A percentile compares a stretch with the other conserved stretches of the same genome.
These are phyloP conservation scores for Chlorops oryzae DNA, from an alignment of 1,140 invertebrate species.

Conservation along the genomic window DNA sequence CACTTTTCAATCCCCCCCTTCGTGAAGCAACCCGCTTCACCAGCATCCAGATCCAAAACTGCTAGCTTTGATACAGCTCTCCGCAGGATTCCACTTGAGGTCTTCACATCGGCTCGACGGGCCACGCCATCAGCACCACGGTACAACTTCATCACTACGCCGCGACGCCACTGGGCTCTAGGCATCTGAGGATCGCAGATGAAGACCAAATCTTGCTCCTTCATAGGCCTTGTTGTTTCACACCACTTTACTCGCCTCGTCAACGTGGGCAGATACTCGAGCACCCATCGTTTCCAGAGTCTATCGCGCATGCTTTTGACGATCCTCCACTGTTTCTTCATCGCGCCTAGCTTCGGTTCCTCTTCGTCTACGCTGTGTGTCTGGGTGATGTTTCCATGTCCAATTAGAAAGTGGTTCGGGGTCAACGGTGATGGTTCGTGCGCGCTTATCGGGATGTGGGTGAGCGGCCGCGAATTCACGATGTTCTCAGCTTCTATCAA, in stretches of 20 bases:
- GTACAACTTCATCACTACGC: background rate
- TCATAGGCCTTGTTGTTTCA: background rate
- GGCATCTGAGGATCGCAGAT: constrained; percentile 9
- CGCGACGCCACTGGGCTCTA: constrained; percentile 5
- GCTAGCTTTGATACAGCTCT: constrained; percentile 8
- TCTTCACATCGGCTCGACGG: constrained; percentile 5
- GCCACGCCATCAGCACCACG: background rate
- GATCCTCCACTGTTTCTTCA: constrained; percentile 11
- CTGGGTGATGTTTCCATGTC: background rate
- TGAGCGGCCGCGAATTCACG: constrained; percentile 24
- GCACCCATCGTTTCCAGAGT: constrained; percentile 15
- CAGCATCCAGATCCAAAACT: too few relatives aligned
- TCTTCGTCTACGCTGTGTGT: background rate
- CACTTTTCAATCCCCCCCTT: constrained; percentile 4
- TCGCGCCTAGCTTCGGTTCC: background rate
- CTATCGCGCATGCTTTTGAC: constrained; percentile 5
- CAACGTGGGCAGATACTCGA: constrained; percentile 15
- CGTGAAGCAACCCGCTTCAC: constrained; percentile 3
- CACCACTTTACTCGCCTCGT: constrained; percentile 13
- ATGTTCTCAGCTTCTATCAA: constrained; percentile 26
- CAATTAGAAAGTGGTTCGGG: constrained; percentile 14
- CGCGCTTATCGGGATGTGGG: constrained; percentile 24
- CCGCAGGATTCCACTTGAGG: background rate
- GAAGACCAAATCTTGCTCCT: constrained; percentile 3
- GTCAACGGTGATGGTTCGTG: constrained; percentile 19